Conservation (phyloP, 2,888 invertebrate genomes). For the Drosophila mimetica region DNA sequence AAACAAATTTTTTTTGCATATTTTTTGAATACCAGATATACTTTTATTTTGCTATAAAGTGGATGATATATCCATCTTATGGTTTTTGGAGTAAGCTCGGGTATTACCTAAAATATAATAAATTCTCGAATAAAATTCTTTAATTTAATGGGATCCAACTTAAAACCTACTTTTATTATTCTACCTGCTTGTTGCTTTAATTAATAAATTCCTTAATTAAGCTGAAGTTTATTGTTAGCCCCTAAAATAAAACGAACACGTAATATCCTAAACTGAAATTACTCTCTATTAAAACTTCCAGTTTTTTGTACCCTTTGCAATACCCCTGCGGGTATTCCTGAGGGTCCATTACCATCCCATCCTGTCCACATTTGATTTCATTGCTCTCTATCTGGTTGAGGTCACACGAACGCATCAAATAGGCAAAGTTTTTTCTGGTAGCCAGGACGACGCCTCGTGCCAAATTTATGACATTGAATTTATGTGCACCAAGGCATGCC, state of each 20-base stretch:
- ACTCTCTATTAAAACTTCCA: neutral
- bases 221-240: neutral
- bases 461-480: constrained; percentile 75
- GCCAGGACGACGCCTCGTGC: constrained; percentile 68
- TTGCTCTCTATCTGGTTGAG: constrained; percentile 47
- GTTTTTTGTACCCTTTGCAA: neutral
- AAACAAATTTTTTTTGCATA: no score
- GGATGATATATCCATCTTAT: no score
- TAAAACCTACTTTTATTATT: no score
- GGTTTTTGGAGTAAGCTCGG: no score
- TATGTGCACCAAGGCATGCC: constrained; percentile 75
- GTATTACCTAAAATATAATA: no score
- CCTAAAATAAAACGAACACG: neutral
- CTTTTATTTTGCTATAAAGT: no score
- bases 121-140: no score
- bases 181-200: neutral
- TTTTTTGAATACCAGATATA: no score
- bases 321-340: neutral
- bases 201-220: neutral
- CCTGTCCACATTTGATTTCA: constrained; percentile 31
- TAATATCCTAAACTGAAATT: neutral
- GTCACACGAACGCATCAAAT: constrained; percentile 65
- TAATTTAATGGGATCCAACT: no score
- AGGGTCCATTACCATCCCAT: neutral
- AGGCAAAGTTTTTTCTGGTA: constrained; percentile 63